Evolutionary conservation across 2,797 vertebrate species (phyloP), one percentile per base, ranked within the genome.

Genomic region (Meda fulgida): DNA sequence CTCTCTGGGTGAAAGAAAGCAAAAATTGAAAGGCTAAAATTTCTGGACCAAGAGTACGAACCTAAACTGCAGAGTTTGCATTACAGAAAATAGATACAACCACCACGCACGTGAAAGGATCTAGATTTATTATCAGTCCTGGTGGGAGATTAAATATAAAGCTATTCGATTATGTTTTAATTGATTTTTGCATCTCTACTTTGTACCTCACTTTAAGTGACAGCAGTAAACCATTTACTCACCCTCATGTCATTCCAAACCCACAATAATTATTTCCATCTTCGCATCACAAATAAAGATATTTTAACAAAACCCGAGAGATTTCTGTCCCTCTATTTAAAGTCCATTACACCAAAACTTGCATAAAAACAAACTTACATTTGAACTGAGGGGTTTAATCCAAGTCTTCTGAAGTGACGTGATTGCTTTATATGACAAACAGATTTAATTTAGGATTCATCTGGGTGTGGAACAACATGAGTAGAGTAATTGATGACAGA

Each of bases 1-100:
- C 77, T 34, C 46, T 58, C 19, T 43, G 72, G 73, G 76, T 46
- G n/a, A 13, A 48, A 73, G 80, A 70, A 80, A 26, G 13, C 19
- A 71, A 46, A 48, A 48, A 48, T 16, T 46, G 0, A 0, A 46
- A 48, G n/a, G 10, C 31, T 18, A n/a, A 11, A 58, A 29, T 26
- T 48, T 78, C 18, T 46, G 7, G 43, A 43, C 16, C 26, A 79
- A 60, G 16, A 46, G 4, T 65, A 46, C 2, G 3, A 66, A 48
- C 60, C 31, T 43, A 46, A 66, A 48, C 31, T 0, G 3, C 9
- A 53, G 29, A 23, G 11, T 36, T 53, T 55, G 11, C 72, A n/a
- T 55, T 21, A 75, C 19, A 63, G 9, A 43, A 65, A 79, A 48
- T 2, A 11, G 55, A 36, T 23, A 40, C 7, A 70, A n/a, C 2